Percentiles rank a stretch among this genome's conserved stretches.
Evolutionary conservation across 2,888 invertebrate genomes (phyloP).

Genomic region (Chloroclysta siterata): DNA sequence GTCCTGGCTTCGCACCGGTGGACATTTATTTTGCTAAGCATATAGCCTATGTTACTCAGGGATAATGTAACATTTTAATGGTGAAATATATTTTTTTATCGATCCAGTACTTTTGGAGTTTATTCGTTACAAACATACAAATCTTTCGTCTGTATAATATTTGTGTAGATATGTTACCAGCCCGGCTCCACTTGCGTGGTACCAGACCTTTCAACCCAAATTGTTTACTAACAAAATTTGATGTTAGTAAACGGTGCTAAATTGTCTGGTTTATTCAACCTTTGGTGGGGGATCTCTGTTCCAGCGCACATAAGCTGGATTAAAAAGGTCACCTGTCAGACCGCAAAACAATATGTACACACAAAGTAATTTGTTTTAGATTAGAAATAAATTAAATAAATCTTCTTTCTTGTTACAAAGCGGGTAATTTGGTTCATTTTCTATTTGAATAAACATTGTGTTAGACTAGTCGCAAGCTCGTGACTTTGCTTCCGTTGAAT

Average conservation of each 20-base stretch:
- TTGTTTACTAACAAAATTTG: too few species aligned
- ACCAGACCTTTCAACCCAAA: too few species aligned
- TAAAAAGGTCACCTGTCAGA: conserved; percentile 4
- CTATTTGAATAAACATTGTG: background rate
- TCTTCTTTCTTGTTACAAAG: conserved; percentile 2
- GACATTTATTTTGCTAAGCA: too few species aligned
- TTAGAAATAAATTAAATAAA: background rate
- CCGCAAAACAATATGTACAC: background rate
- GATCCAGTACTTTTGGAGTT: too few species aligned
- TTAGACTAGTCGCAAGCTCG: background rate
- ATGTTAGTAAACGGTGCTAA: background rate
- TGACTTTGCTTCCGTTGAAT: background rate
- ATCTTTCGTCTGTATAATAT: too few species aligned
- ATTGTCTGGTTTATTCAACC: background rate
- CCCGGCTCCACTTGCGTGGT: too few species aligned
- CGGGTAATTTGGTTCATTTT: background rate
- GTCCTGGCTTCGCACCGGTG: too few species aligned
- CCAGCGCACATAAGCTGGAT: background rate
- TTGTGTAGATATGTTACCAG: too few species aligned
- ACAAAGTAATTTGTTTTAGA: conserved; percentile 1
- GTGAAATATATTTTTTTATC: too few species aligned
- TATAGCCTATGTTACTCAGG: too few species aligned
- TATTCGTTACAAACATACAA: too few species aligned
- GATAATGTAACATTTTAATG: too few species aligned
- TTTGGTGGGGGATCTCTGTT: background rate